These are phyloP conservation scores for Spicauda simplicius DNA, from an alignment of 2,888 invertebrate genomes.

Conservation along the genomic window DNA sequence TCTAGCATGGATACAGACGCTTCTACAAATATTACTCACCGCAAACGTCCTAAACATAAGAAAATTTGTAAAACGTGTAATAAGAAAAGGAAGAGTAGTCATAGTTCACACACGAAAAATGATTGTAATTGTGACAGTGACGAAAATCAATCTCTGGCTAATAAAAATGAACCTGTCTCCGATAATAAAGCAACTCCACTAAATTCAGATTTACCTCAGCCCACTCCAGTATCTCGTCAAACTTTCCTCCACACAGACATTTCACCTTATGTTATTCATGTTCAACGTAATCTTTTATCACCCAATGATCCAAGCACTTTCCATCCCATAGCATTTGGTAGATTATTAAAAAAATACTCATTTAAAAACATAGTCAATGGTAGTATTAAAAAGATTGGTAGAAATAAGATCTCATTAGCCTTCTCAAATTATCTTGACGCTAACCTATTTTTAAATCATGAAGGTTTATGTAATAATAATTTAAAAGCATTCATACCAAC, in stretches of 20 bases:
- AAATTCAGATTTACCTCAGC: not conserved
- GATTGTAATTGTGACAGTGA: no score
- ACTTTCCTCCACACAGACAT: not conserved
- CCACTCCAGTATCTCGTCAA: not conserved
- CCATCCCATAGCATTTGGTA: slow-evolving; percentile 4
- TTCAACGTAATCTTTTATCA: not conserved
- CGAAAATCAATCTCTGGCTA: no score
- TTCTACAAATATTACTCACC: no score
- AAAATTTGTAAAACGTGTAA: no score
- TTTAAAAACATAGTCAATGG: not conserved
- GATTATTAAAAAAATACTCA: not conserved
- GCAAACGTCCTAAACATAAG: no score
- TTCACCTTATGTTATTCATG: slow-evolving; percentile 1
- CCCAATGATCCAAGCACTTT: not conserved
- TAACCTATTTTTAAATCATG: not conserved
- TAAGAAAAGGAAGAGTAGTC: no score
- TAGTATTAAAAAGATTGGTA: not conserved
- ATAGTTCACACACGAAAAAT: no score
- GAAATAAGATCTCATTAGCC: not conserved
- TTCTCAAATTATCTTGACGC: not conserved
- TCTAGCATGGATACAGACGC: no score
- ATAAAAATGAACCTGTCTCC: no score
- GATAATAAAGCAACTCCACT: not conserved
- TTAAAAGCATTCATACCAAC: not conserved
- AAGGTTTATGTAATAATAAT: not conserved